Percentiles rank a stretch among this genome's conserved stretches.
phyloP scores from a whole-genome alignment of 2,113 vertebrate species.

The Hippotragus niger region DNA sequence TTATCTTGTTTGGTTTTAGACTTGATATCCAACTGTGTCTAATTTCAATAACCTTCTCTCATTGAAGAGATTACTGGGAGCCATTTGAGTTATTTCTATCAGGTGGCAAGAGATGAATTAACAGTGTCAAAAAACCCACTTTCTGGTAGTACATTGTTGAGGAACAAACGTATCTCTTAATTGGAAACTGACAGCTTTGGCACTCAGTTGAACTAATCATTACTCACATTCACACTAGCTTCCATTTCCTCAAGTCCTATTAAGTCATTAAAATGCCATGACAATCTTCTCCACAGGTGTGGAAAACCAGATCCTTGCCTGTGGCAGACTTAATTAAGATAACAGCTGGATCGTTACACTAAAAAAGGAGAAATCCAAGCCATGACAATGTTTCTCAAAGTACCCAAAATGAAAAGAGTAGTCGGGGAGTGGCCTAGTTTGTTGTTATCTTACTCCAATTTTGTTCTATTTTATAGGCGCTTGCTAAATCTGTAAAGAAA shows the following conservation, averaged over 20 bases:
- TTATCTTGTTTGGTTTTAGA: neutral
- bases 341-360: slow-evolving; percentile 78
- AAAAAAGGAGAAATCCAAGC: slow-evolving; percentile 71
- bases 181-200: slow-evolving; percentile 77
- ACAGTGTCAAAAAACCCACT: slow-evolving; percentile 71
- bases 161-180: slow-evolving; percentile 76
- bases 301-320: slow-evolving; percentile 76
- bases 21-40: neutral
- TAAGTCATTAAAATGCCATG: slow-evolving; percentile 78
- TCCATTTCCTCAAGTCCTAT: slow-evolving; percentile 68
- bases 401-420: slow-evolving; percentile 30
- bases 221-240: slow-evolving; percentile 56
- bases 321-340: slow-evolving; percentile 80
- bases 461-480: neutral
- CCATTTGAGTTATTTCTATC: slow-evolving; percentile 74
- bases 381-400: slow-evolving; percentile 61
- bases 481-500: neutral
- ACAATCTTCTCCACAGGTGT: slow-evolving; percentile 80
- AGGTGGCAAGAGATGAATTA: slow-evolving; percentile 77
- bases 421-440: neutral
- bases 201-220: slow-evolving; percentile 65
- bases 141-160: slow-evolving; percentile 71
- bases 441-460: neutral
- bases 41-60: slow-evolving; percentile 34
- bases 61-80: slow-evolving; percentile 67